Base-by-base conservation (phyloP, 2,113 vertebrate species). In the Nibea coibor region DNA sequence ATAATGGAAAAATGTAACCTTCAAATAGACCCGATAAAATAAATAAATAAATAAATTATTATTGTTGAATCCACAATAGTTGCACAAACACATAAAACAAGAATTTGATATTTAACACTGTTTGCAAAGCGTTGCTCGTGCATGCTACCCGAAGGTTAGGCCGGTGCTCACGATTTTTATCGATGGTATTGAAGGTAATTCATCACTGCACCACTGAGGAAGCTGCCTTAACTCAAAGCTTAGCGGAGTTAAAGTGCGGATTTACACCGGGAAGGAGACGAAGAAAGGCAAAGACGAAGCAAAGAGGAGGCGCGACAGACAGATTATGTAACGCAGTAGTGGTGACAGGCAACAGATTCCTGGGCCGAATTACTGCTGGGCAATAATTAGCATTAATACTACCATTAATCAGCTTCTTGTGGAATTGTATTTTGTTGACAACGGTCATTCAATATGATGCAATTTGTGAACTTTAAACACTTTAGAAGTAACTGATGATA, bases 1-100 rank as follows among this genome's bases (percentile, higher is more conserved):
- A 50, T 53, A 47, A 78, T 53, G 51, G 7, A 39, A 53, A 70
- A 88, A 68, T 54, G 35, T 61, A 59, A 79, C 62, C 14, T 73
- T 78, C 19, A 78, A 42, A 73, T 26, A 58, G n/a, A 78, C 17
- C 35, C 53, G 45, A 88, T 64, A 54, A 67, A 65, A 62, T 14
- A 64, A 26, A 39, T 22, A 65, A 2, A 50, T 31, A 50, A 39
- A 70, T 22, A 65, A 2, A 50, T 31, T 31, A 72, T 62, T 10
- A 71, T 3, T 50, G 19, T 12, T 39, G 20, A 42, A 65, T 42
- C 24, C 22, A 51, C 61, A 54, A 26, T 83, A 26, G 59, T 67
- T 45, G 26, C 19, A 56, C 5, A 61, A 51, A 66, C 45, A 10
- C 8, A 26, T 24, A 39, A 35, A 31, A 68, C 0, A 51, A 31